These are phyloP conservation scores for Lithobius niger DNA, from an alignment of 1,140 invertebrate species.

Conservation along the genomic window DNA sequence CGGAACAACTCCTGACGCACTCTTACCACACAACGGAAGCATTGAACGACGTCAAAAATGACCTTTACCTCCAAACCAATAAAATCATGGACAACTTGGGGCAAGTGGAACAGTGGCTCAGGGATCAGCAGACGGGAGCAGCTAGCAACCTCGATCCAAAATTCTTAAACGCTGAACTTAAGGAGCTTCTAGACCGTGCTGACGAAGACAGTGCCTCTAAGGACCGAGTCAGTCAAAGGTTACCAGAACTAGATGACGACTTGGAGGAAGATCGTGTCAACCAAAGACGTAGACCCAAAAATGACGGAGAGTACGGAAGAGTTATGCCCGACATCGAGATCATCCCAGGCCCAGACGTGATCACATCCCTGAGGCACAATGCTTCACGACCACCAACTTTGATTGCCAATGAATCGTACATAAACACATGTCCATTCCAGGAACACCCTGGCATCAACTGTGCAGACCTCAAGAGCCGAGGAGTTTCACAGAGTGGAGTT, in stretches of 20 bases:
- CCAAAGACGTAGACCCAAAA: neutral
- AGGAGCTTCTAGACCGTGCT: neutral
- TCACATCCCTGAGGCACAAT: slow-evolving; percentile 2
- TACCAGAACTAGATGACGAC: neutral
- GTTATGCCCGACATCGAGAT: neutral
- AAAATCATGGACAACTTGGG: slow-evolving; percentile 75
- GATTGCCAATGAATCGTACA: neutral
- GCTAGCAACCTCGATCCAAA: slow-evolving; percentile 9
- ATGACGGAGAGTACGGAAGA: neutral
- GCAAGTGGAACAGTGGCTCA: slow-evolving; percentile 46
- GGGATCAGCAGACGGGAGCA: slow-evolving; percentile 4
- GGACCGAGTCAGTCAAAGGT: neutral
- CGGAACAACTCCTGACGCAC: slow-evolving; percentile 66
- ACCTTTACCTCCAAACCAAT: slow-evolving; percentile 63
- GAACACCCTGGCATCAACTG: slow-evolving; percentile 34
- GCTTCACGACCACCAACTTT: neutral
- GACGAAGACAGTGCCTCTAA: slow-evolving; percentile 1
- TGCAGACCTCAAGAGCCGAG: slow-evolving; percentile 62
- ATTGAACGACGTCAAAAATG: slow-evolving; percentile 71
- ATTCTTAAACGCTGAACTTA: neutral
- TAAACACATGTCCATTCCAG: slow-evolving; percentile 10
- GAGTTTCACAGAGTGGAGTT: slow-evolving; percentile 69
- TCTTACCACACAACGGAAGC: slow-evolving; percentile 72
- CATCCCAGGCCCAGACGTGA: neutral
- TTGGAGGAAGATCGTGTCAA: neutral